Percentiles rank a stretch among this genome's conserved stretches.
Evolutionary conservation across 30 jellyfish, hydroid and myxozoan species (phyloP).

Genomic region (Aurelia aurita complex sp. Pacific): DNA sequence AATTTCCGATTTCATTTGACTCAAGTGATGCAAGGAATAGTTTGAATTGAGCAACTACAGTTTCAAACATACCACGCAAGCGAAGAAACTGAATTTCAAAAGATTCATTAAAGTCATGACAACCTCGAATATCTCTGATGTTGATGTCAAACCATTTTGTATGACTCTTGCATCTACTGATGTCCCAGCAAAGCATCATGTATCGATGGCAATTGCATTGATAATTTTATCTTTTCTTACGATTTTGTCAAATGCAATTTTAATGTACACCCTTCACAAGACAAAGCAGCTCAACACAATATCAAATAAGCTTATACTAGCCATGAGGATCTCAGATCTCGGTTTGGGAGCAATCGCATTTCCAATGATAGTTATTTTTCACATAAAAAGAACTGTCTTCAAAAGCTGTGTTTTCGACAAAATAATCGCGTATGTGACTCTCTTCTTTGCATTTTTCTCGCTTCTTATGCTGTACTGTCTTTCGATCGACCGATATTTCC

Average conservation of each 20-base stretch:
- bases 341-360: conserved; percentile 36
- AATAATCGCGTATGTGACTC: conserved; percentile 8
- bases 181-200: no score
- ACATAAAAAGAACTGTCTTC: background rate
- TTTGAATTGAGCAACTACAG: no score
- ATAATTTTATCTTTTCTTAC: conserved; percentile 1
- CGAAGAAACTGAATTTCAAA: no score
- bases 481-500: conserved; percentile 38
- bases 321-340: conserved; percentile 50
- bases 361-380: conserved; percentile 12
- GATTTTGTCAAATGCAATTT: conserved; percentile 18
- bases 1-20: no score
- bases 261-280: conserved; percentile 36
- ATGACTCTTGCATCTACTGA: no score
- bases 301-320: conserved; percentile 29
- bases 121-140: no score
- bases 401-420: conserved; percentile 30
- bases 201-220: no score
- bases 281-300: conserved; percentile 53
- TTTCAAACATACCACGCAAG: no score
- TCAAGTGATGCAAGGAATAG: no score
- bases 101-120: no score
- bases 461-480: conserved; percentile 38
- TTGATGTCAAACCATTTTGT: no score
- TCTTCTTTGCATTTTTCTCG: conserved; percentile 40